These are phyloP conservation scores for Chlamydotis undulata DNA, from an alignment of 2,113 vertebrate species.

Conservation along the genomic window DNA sequence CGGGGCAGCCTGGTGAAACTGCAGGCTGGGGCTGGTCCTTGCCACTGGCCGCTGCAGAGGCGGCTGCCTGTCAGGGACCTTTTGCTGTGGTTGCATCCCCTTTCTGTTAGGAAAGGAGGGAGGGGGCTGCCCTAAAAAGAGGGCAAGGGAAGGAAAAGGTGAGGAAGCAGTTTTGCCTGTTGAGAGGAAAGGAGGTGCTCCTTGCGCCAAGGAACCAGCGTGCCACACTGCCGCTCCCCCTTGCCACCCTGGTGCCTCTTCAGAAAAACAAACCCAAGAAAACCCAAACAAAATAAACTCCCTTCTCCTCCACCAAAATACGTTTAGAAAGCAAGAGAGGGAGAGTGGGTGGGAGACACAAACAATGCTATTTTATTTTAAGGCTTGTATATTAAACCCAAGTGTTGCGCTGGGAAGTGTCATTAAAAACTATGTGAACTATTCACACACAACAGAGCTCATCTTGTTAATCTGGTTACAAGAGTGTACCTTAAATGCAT, in stretches of 20 bases:
- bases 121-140: background rate
- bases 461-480: background rate
- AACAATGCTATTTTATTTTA: conserved; percentile 8
- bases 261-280: conserved; percentile 13
- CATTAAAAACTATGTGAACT: background rate
- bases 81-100: background rate
- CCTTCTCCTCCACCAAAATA: background rate
- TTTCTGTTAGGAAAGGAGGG: background rate
- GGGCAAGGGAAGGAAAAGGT: background rate
- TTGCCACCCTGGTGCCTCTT: background rate
- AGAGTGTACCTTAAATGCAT: background rate
- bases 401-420: background rate
- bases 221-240: fast-evolving
- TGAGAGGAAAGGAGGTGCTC: background rate
- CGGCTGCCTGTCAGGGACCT: background rate
- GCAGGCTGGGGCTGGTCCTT: background rate
- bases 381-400: background rate
- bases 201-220: fast-evolving
- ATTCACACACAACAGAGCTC: background rate
- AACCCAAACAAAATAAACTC: conserved; percentile 37
- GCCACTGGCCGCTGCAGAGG: too few relatives aligned
- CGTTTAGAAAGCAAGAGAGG: background rate
- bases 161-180: background rate
- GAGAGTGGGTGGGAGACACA: background rate
- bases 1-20: background rate